phyloP scores from a whole-genome alignment of 2,888 invertebrate genomes.

The Tinea trinotella region DNA sequence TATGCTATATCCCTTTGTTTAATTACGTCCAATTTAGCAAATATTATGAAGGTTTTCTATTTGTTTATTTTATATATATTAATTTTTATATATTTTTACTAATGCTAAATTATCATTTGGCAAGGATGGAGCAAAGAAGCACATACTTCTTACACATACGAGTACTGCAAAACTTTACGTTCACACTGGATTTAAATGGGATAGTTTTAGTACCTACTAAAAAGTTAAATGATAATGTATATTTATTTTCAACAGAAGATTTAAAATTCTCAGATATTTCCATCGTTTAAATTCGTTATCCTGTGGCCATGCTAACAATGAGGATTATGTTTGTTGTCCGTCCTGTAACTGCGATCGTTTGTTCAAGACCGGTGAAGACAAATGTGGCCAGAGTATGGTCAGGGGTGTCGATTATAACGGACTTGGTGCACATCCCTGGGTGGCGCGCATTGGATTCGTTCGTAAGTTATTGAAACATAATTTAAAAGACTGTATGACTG shows the following conservation, averaged over 20 bases:
- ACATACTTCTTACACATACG: no score
- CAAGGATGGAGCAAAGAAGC: no score
- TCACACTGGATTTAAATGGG: no score
- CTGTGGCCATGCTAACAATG: slow-evolving; percentile 73
- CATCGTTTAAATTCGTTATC: slow-evolving; percentile 71
- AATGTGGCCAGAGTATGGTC: slow-evolving; percentile 77
- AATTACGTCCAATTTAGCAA: no score
- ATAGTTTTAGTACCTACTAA: neutral
- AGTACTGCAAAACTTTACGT: no score
- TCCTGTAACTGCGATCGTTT: slow-evolving; percentile 57
- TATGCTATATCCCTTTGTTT: no score
- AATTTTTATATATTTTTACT: no score
- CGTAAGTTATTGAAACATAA: slow-evolving; percentile 60
- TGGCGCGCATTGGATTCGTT: slow-evolving; percentile 81
- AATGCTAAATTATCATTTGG: no score
- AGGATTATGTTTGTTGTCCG: slow-evolving; percentile 75
- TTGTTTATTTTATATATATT: no score
- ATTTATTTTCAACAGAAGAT: slow-evolving; percentile 7
- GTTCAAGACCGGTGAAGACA: slow-evolving; percentile 48
- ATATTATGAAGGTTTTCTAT: no score
- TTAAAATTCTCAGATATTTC: slow-evolving; percentile 43
- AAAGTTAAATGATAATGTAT: slow-evolving; percentile 7
- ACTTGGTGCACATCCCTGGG: slow-evolving; percentile 83
- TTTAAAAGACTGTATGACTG: slow-evolving; percentile 3
- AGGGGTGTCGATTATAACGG: slow-evolving; percentile 76